Evolutionary conservation across 2,888 invertebrate species (phyloP).

Genomic region (Clitarchus hookeri): DNA sequence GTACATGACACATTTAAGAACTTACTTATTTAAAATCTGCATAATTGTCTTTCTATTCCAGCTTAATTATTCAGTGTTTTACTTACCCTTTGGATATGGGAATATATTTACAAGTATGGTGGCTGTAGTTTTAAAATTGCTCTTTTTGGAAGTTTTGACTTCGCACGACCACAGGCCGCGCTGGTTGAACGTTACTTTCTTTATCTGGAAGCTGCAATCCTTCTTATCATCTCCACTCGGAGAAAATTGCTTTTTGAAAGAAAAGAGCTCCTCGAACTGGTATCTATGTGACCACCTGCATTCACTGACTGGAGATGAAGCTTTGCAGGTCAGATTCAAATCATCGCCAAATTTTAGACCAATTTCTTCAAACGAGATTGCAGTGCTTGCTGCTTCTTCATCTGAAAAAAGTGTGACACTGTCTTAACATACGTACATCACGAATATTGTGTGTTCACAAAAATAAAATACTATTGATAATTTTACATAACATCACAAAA

Average conservation of each 20-base stretch:
- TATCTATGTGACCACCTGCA: constrained; percentile 51
- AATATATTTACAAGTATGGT: not conserved
- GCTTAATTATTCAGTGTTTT: not conserved
- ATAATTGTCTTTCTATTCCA: no score
- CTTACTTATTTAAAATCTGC: no score
- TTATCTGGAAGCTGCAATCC: not conserved
- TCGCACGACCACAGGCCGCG: not conserved
- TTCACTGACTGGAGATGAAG: constrained; percentile 50
- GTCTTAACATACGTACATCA: no score
- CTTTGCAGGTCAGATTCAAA: constrained; percentile 46
- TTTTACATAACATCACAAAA: no score
- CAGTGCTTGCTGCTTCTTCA: not conserved
- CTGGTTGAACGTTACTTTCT: not conserved
- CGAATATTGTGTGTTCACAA: no score
- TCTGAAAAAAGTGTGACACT: not conserved
- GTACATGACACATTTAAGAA: no score
- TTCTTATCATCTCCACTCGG: not conserved
- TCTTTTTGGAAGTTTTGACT: not conserved
- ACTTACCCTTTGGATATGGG: constrained; percentile 14
- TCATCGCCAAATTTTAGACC: constrained; percentile 10
- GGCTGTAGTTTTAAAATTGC: not conserved
- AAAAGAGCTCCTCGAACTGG: not conserved
- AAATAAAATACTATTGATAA: no score
- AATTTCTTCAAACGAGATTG: constrained; percentile 3
- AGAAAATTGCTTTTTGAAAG: not conserved